phyloP scores from a whole-genome alignment of 1,140 invertebrate genomes.

The Dolichoris vasculosae region DNA sequence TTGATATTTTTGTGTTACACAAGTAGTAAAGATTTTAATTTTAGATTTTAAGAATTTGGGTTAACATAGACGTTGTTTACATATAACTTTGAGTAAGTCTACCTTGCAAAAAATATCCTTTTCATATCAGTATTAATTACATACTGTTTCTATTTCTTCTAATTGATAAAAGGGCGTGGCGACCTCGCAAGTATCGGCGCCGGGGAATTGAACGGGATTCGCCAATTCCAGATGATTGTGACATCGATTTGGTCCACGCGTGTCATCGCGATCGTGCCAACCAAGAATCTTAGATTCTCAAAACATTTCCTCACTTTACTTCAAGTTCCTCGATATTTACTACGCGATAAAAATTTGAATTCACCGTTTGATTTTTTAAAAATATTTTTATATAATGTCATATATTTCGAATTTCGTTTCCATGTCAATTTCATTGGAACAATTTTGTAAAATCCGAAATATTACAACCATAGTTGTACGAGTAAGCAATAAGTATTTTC shows the following conservation, averaged over 20 bases:
- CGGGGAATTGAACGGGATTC: neutral
- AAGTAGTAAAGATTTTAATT: too few relatives aligned
- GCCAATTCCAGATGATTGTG: slow-evolving; percentile 12
- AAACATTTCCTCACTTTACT: neutral
- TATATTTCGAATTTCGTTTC: neutral
- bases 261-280: neutral
- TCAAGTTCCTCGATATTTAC: neutral
- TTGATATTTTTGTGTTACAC: too few relatives aligned
- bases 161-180: slow-evolving; percentile 37
- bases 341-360: neutral
- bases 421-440: neutral
- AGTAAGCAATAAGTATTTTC: neutral
- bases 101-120: slow-evolving; percentile 31
- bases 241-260: slow-evolving; percentile 35
- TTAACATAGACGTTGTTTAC: too few relatives aligned
- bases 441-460: neutral
- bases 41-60: too few relatives aligned
- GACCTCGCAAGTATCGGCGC: slow-evolving; percentile 4
- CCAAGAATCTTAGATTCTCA: neutral
- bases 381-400: neutral
- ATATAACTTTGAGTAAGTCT: neutral
- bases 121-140: neutral
- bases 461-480: neutral
- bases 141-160: neutral
- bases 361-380: neutral